These are phyloP conservation scores for Epistrophella euchroma DNA, from an alignment of 2,888 invertebrate species.

Conservation along the genomic window DNA sequence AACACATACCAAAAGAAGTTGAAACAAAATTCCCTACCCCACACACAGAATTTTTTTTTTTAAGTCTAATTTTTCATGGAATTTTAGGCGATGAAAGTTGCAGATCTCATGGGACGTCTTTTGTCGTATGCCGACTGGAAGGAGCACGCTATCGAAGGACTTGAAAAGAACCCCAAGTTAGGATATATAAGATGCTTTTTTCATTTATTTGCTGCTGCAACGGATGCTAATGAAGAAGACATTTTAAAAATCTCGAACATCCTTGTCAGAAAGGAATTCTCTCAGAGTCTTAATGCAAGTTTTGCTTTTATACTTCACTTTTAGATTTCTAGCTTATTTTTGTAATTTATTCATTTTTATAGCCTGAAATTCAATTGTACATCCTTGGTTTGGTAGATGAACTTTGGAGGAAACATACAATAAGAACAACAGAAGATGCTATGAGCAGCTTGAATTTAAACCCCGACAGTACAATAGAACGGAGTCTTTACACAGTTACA, in stretches of 20 bases:
- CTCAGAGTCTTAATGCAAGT: conserved; percentile 79
- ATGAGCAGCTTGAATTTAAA: conserved; percentile 54
- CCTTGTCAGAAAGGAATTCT: conserved; percentile 79
- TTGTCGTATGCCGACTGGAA: conserved; percentile 82
- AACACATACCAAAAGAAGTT: too few relatives aligned
- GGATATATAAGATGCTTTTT: conserved; percentile 82
- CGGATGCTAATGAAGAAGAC: conserved; percentile 77
- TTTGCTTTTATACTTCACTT: neutral
- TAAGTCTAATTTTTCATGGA: neutral
- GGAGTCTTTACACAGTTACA: conserved; percentile 79
- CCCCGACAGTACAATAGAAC: conserved; percentile 70
- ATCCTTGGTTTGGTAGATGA: conserved; percentile 79
- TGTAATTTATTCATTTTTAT: conserved; percentile 25
- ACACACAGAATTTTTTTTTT: too few relatives aligned
- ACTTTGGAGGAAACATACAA: conserved; percentile 76
- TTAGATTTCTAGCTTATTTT: neutral
- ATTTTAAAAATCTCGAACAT: conserved; percentile 78
- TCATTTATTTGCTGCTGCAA: conserved; percentile 79
- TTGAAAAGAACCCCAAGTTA: conserved; percentile 79
- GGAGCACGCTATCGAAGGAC: conserved; percentile 80
- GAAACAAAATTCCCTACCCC: too few relatives aligned
- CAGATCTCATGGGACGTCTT: conserved; percentile 82
- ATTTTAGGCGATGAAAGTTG: conserved; percentile 80
- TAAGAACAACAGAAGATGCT: conserved; percentile 44
- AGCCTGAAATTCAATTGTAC: conserved; percentile 80